These are phyloP conservation scores for Hirundo rustica DNA, from an alignment of 2,797 vertebrate species.

Conservation along the genomic window DNA sequence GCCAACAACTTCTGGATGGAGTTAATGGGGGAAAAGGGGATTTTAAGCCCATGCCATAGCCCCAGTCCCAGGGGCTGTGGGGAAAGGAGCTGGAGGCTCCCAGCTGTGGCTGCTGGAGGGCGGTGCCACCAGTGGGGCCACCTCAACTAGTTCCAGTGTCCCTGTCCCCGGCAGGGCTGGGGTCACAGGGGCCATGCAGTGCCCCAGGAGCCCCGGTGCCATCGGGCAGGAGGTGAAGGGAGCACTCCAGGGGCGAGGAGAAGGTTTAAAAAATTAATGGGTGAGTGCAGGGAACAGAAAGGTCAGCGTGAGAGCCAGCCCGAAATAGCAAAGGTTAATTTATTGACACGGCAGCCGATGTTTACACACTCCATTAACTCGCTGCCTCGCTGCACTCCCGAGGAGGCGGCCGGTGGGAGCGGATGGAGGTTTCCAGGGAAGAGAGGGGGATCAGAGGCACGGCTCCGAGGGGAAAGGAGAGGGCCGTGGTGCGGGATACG, in stretches of 20 bases:
- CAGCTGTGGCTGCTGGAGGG: fast-evolving
- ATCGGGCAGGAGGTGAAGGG: fast-evolving
- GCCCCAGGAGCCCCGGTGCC: background rate
- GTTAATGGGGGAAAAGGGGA: background rate
- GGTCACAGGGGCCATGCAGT: background rate
- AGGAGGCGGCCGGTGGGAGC: background rate
- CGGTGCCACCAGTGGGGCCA: background rate
- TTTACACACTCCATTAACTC: background rate
- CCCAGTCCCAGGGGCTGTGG: fast-evolving
- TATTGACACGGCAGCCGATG: background rate
- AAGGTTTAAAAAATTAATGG: background rate
- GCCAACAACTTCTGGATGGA: fast-evolving
- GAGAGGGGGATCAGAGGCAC: background rate
- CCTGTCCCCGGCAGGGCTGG: fast-evolving
- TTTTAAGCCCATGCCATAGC: background rate
- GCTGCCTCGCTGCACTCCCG: background rate
- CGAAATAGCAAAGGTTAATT: conserved; percentile 19
- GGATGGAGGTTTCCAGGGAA: conserved; percentile 19
- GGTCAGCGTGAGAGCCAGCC: background rate
- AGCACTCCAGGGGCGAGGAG: background rate
- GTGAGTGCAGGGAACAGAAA: background rate
- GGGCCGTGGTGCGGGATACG: fast-evolving
- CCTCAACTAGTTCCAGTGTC: fast-evolving
- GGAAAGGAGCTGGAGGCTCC: background rate
- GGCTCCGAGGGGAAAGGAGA: background rate